These are phyloP conservation scores for Drosophila eugracilis DNA, from an alignment of 1,140 invertebrate species.

Conservation along the genomic window DNA sequence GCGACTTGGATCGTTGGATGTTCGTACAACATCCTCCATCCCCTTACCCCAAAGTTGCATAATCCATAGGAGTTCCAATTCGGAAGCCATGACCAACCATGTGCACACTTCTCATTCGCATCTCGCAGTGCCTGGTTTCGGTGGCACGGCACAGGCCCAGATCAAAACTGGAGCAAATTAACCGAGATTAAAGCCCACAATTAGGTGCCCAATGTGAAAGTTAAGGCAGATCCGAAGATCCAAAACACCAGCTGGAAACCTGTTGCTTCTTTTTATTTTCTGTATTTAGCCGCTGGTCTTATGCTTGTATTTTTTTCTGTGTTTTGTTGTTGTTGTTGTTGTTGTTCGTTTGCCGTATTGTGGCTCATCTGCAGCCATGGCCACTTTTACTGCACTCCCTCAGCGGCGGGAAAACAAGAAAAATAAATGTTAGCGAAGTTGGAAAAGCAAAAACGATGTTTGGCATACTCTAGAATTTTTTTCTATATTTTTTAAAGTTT, in stretches of 20 bases:
- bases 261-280: conserved; percentile 40
- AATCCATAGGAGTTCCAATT: conserved; percentile 6
- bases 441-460: neutral
- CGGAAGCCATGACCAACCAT: neutral
- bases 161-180: conserved; percentile 81
- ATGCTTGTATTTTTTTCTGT: neutral
- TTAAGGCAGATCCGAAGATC: conserved; percentile 55
- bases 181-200: conserved; percentile 77
- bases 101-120: neutral
- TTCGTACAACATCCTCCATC: too few species aligned
- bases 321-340: neutral
- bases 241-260: conserved; percentile 58
- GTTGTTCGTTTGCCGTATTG: conserved; percentile 7
- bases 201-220: conserved; percentile 82
- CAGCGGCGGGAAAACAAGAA: neutral
- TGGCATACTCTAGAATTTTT: neutral
- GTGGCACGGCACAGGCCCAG: conserved; percentile 45
- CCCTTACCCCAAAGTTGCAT: conserved; percentile 14
- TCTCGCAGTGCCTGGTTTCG: neutral
- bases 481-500: too few species aligned
- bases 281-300: conserved; percentile 26
- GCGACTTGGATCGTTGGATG: conserved; percentile 4
- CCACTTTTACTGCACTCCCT: conserved; percentile 69
- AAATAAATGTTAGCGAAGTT: neutral
- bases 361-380: conserved; percentile 61